Percentiles rank a stretch among this genome's conserved stretches.
Conservation (phyloP, 1,140 invertebrate genomes). For the Anadara kagoshimensis region DNA sequence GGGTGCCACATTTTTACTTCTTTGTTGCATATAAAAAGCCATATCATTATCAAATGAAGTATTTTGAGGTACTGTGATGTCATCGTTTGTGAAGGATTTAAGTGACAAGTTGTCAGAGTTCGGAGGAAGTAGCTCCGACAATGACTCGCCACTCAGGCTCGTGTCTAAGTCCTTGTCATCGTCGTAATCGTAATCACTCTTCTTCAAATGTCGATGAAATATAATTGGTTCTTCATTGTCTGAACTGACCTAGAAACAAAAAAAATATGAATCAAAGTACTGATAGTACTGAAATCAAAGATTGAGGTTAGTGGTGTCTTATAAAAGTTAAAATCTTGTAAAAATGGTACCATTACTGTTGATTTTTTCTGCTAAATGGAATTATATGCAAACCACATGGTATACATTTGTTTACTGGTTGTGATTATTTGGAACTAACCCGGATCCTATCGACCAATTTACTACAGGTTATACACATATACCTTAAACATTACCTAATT, state of each 20-base stretch:
- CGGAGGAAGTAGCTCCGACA: slow-evolving; percentile 17
- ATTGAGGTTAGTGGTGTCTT: too few relatives aligned
- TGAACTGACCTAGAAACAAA: slow-evolving; percentile 52
- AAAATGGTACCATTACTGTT: too few relatives aligned
- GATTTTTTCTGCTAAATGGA: too few relatives aligned
- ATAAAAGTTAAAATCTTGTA: too few relatives aligned
- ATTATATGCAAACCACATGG: too few relatives aligned
- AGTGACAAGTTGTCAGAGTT: slow-evolving; percentile 7
- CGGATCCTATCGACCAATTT: too few relatives aligned
- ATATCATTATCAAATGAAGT: slow-evolving; percentile 31
- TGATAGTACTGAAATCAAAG: too few relatives aligned
- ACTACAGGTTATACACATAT: too few relatives aligned
- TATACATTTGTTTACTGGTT: too few relatives aligned
- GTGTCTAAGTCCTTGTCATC: slow-evolving; percentile 62
- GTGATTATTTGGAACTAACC: too few relatives aligned
- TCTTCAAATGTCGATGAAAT: slow-evolving; percentile 55
- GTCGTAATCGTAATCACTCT: slow-evolving; percentile 50
- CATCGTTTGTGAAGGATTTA: slow-evolving; percentile 14
- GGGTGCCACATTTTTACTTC: neutral
- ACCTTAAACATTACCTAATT: too few relatives aligned
- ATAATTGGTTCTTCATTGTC: slow-evolving; percentile 64
- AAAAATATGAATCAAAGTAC: too few relatives aligned
- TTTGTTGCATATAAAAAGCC: slow-evolving; percentile 22
- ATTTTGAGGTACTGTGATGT: neutral
- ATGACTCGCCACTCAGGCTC: slow-evolving; percentile 21